These are phyloP conservation scores for Drosophila pandora DNA, from an alignment of 1,140 invertebrate species.

Conservation along the genomic window DNA sequence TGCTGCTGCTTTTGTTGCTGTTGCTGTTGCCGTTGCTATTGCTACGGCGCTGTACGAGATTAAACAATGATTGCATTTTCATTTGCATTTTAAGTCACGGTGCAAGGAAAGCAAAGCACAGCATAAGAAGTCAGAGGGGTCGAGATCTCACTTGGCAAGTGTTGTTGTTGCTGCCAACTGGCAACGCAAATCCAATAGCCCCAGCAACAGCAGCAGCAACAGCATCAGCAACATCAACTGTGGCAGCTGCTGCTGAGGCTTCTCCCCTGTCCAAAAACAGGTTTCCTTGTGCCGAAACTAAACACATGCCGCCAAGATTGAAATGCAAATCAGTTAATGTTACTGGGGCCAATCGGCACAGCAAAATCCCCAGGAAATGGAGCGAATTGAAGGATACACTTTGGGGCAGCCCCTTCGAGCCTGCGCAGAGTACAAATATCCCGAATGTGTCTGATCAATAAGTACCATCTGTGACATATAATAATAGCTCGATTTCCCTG, in stretches of 20 bases:
- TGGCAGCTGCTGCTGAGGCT: slow-evolving; percentile 48
- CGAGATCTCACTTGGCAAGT: slow-evolving; percentile 69
- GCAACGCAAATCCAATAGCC: slow-evolving; percentile 18
- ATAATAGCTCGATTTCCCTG: background rate
- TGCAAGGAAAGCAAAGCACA: slow-evolving; percentile 50
- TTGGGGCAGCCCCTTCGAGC: background rate
- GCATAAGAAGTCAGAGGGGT: slow-evolving; percentile 54
- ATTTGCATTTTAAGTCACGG: slow-evolving; percentile 82
- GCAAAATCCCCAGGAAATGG: slow-evolving; percentile 3
- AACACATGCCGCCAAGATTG: slow-evolving; percentile 79
- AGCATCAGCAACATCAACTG: slow-evolving; percentile 23
- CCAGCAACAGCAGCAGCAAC: slow-evolving; percentile 30
- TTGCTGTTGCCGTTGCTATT: slow-evolving; percentile 39
- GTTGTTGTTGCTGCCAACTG: slow-evolving; percentile 51
- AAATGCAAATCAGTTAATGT: slow-evolving; percentile 81
- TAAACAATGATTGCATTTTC: slow-evolving; percentile 83
- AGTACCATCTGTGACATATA: slow-evolving; percentile 2
- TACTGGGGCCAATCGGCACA: slow-evolving; percentile 20
- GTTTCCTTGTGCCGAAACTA: slow-evolving; percentile 65
- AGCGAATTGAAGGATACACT: slow-evolving; percentile 1
- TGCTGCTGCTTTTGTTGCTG: slow-evolving; percentile 29
- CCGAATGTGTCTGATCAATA: background rate
- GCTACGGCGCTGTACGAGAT: slow-evolving; percentile 72
- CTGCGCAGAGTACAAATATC: background rate
- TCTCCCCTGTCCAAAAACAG: slow-evolving; percentile 51